Base-by-base conservation (phyloP, 2,797 vertebrate genomes). In the Gallinago solitaria region DNA sequence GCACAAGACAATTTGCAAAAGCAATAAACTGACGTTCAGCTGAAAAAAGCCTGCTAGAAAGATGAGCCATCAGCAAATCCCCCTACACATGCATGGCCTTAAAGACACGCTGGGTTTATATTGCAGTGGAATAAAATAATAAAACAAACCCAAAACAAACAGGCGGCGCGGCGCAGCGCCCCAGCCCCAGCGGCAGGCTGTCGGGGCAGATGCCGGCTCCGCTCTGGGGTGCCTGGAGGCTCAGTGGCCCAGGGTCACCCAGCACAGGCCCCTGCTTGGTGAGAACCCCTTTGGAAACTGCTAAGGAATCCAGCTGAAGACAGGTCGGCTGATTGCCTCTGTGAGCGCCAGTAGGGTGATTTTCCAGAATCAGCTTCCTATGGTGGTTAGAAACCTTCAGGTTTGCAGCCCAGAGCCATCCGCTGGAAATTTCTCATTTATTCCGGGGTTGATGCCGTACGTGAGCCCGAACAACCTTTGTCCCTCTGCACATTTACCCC, bases 1-100 rank as follows among this genome's bases (percentile, higher is more conserved):
- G 95, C 96, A 96, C 93, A 94, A 95, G 96, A 96, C 95, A 97
- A 97, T 97, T 97, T 97, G 91, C 96, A 97, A 96, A 97, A 97
- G 97, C 97, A 97, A 97, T 96, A 97, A 96, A 96, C 84, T 94
- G 95, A 96, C 95, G 88, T 96, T 96, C 96, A 95, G 95, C 90
- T 95, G 96, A 89, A 97, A 97, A 96, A 95, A 96, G 87, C 84
- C 93, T 87, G 87, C 85, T 73, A 92, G 95, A 97, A 96, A 94
- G 93, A 97, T 96, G 96, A 97, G 90, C 94, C 94, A 95, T 97
- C 95, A 96, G 96, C 96, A 97, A 96, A 97, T 97, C 95, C 94
- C 97, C 93, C 90, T 91, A 81, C 94, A 95, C 91, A 96, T 39
- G 65, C 85, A 28, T 79, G 92, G 95, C 93, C 92, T 97, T 95